These are phyloP conservation scores for Procavia capensis DNA, from an alignment of 2,113 vertebrate genomes.

Conservation along the genomic window DNA sequence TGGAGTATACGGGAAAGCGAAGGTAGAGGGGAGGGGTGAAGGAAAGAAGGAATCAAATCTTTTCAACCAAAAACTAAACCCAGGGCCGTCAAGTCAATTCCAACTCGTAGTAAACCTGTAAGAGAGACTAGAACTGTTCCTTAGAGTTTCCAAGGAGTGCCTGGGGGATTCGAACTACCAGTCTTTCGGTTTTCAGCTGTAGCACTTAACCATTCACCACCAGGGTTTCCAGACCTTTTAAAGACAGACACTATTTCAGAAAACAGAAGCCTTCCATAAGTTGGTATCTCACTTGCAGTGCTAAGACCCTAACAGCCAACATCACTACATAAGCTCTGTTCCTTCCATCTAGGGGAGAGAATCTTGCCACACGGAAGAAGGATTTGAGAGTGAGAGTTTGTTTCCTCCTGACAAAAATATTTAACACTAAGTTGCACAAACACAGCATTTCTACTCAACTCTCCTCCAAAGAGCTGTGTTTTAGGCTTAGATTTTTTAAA, in stretches of 20 bases:
- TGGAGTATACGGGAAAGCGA: background rate
- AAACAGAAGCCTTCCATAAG: conserved; percentile 4
- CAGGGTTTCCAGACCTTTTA: no score
- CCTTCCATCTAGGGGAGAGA: background rate
- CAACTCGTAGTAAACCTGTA: no score
- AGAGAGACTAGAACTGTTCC: no score
- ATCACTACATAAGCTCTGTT: background rate
- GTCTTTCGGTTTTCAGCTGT: no score
- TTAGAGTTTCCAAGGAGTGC: no score
- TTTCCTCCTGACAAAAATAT: conserved; percentile 17
- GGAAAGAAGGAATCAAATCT: background rate
- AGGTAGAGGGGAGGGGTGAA: background rate
- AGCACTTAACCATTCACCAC: no score
- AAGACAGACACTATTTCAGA: conserved; percentile 43
- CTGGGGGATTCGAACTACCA: no score
- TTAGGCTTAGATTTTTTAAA: background rate
- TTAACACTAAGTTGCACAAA: conserved; percentile 24
- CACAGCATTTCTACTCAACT: background rate
- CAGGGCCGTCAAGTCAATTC: no score
- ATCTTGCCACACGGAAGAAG: background rate
- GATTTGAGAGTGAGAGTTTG: conserved; percentile 38
- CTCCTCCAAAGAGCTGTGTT: background rate
- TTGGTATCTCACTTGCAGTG: background rate
- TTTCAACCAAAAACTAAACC: no score
- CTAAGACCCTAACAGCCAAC: background rate